phyloP scores from a whole-genome alignment of 2,797 vertebrate species.

The Hyperoplus lanceolatus region DNA sequence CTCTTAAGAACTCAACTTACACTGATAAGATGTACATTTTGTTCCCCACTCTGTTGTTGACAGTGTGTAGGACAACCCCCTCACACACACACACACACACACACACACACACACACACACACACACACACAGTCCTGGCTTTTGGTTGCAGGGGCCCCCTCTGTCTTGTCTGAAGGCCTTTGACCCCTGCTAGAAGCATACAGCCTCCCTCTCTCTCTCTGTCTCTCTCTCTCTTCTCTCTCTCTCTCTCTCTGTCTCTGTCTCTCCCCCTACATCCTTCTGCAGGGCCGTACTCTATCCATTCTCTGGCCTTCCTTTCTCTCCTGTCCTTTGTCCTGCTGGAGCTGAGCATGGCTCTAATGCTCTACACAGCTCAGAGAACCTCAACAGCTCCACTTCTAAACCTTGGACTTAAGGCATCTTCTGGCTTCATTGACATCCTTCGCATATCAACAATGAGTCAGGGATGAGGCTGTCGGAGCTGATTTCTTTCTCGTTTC shows the following conservation, averaged over 20 bases:
- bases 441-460: slow-evolving; percentile 20
- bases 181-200: slow-evolving; percentile 49
- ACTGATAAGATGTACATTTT: not conserved
- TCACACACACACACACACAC: slow-evolving; percentile 5
- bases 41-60: not conserved
- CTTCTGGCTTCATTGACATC: slow-evolving; percentile 25
- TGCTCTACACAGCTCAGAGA: slow-evolving; percentile 62
- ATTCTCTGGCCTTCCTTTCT: slow-evolving; percentile 37
- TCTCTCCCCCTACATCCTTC: slow-evolving; percentile 36
- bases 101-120: slow-evolving; percentile 12
- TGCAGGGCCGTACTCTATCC: not conserved
- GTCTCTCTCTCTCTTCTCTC: slow-evolving; percentile 34
- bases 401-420: slow-evolving; percentile 8
- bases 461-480: not conserved
- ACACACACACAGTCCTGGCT: slow-evolving; percentile 15
- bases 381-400: slow-evolving; percentile 34
- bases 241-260: slow-evolving; percentile 6
- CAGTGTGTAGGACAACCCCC: not conserved
- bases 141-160: slow-evolving; percentile 28
- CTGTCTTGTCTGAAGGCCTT: slow-evolving; percentile 61
- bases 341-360: slow-evolving; percentile 40
- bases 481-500: not conserved
- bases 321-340: slow-evolving; percentile 48
- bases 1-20: not conserved
- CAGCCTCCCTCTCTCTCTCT: slow-evolving; percentile 43